A percentile compares a stretch with the other conserved stretches of the same genome.
Evolutionary conservation across 2,113 vertebrate genomes (phyloP).

Genomic region (Ursus arctos): DNA sequence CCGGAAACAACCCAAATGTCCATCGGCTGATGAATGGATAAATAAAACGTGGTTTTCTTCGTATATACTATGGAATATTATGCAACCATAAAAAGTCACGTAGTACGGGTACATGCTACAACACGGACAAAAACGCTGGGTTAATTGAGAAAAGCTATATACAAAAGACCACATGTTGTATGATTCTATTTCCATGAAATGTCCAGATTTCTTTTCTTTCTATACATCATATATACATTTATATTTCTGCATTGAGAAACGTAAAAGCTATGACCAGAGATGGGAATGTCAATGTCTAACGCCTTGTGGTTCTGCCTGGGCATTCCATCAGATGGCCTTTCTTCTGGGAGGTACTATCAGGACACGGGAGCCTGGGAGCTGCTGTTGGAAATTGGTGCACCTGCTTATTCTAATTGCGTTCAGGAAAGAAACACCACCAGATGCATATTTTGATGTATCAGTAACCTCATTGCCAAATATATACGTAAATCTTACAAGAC

Average conservation of each 20-base stretch:
- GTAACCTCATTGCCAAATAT: neutral
- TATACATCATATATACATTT: neutral
- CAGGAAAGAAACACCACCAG: neutral
- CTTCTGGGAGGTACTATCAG: neutral
- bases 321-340: neutral
- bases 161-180: neutral
- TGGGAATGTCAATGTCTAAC: neutral
- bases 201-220: neutral
- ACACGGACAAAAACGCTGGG: neutral
- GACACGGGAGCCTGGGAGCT: neutral
- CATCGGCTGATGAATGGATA: neutral
- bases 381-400: neutral
- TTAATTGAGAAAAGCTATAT: neutral
- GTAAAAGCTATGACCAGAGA: neutral
- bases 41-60: neutral
- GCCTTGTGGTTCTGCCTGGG: neutral
- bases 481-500: neutral
- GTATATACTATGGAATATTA: neutral
- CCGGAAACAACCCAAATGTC: neutral
- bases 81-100: neutral
- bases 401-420: conserved; percentile 20
- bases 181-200: neutral
- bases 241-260: neutral
- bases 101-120: neutral
- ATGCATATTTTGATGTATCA: neutral